A percentile compares a stretch with the other conserved stretches of the same genome.
phyloP scores from a whole-genome alignment of 2,888 invertebrate genomes.

The Acronicta alni region DNA sequence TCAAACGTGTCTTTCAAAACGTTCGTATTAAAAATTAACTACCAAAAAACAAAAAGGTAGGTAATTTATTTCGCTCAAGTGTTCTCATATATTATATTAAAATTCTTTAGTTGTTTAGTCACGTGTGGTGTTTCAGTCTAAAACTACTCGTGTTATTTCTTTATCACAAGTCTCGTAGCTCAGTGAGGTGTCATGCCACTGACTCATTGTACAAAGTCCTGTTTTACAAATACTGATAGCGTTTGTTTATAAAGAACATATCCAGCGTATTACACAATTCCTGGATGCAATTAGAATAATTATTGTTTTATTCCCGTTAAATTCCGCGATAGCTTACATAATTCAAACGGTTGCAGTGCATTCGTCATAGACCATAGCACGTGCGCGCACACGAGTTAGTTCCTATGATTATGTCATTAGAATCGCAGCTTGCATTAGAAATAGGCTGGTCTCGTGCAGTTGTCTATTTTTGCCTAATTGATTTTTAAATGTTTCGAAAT shows the following conservation, averaged over 20 bases:
- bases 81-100: slow-evolving; percentile 24
- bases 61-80: slow-evolving; percentile 24
- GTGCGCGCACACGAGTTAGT: slow-evolving; percentile 45
- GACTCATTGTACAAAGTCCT: slow-evolving; percentile 66
- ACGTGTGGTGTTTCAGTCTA: slow-evolving; percentile 19
- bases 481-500: slow-evolving; percentile 2
- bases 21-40: slow-evolving; percentile 9
- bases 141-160: slow-evolving; percentile 29
- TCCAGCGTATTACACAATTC: slow-evolving; percentile 55
- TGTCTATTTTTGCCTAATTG: background rate
- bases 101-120: slow-evolving; percentile 15
- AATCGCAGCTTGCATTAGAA: slow-evolving; percentile 42
- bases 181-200: slow-evolving; percentile 45
- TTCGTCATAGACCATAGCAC: slow-evolving; percentile 42
- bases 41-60: slow-evolving; percentile 15
- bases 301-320: slow-evolving; percentile 33
- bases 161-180: slow-evolving; percentile 60
- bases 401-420: slow-evolving; percentile 52
- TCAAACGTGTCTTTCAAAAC: slow-evolving; percentile 11
- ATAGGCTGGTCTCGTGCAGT: slow-evolving; percentile 33
- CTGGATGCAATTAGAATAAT: slow-evolving; percentile 18
- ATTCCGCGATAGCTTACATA: slow-evolving; percentile 36
- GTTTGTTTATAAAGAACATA: slow-evolving; percentile 58
- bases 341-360: slow-evolving; percentile 45
- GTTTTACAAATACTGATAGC: slow-evolving; percentile 59